Percentiles rank a stretch among this genome's conserved stretches.
Evolutionary conservation across 2,113 vertebrate genomes (phyloP).

Genomic region (Sula dactylatra): DNA sequence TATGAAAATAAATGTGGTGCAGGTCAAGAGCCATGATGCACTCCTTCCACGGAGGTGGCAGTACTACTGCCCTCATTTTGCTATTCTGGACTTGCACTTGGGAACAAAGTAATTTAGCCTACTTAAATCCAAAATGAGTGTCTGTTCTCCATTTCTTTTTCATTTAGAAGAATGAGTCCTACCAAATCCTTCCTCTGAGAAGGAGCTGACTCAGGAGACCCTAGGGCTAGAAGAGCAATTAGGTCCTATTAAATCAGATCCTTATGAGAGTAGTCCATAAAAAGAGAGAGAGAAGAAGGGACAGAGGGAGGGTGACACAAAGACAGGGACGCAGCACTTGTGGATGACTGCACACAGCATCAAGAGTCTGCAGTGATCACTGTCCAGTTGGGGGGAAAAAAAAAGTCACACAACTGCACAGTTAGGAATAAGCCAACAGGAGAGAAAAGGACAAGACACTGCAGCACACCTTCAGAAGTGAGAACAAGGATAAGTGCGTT

Average conservation of each 20-base stretch:
- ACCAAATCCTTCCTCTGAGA: neutral
- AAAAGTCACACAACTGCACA: neutral
- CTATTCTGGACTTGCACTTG: neutral
- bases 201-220: neutral
- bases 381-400: neutral
- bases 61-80: neutral
- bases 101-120: neutral
- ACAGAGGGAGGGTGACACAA: neutral
- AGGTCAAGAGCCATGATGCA: neutral
- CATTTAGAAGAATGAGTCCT: neutral
- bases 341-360: neutral
- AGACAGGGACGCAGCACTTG: neutral
- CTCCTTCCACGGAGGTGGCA: neutral
- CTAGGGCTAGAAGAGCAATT: neutral
- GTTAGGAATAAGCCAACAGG: neutral
- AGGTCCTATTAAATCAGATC: neutral
- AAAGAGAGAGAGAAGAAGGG: neutral
- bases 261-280: neutral
- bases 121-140: neutral
- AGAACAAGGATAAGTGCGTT: neutral
- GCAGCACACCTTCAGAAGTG: neutral
- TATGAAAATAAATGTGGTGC: neutral
- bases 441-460: neutral
- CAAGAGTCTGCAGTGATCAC: neutral
- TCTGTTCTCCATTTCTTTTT: neutral